These are phyloP conservation scores for Drosophila anomalata DNA, from an alignment of 2,888 invertebrate genomes.

Conservation along the genomic window DNA sequence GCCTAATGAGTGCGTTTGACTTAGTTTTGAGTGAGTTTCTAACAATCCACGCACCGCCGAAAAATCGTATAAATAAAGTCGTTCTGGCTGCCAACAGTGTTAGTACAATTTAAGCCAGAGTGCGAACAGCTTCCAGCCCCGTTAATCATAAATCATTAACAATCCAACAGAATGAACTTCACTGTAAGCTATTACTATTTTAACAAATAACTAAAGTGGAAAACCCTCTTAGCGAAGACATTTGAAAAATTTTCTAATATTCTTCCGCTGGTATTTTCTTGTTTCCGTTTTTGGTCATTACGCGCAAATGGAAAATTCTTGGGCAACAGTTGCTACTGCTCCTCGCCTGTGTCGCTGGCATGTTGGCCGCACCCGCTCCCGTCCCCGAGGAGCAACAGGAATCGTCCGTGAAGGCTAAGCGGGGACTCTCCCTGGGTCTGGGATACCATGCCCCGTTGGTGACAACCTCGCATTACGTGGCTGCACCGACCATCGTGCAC, in stretches of 20 bases:
- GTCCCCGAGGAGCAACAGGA: conserved; percentile 62
- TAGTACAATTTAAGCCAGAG: conserved; percentile 60
- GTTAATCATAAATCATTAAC: not conserved
- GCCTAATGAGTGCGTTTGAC: conserved; percentile 70
- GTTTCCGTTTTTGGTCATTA: not conserved
- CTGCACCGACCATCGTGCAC: conserved; percentile 76
- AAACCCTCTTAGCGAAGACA: conserved; percentile 2
- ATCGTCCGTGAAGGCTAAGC: conserved; percentile 73
- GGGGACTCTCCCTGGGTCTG: conserved; percentile 76
- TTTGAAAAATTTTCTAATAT: conserved; percentile 7
- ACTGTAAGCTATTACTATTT: conserved; percentile 58
- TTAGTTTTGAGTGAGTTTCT: conserved; percentile 67
- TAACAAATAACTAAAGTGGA: not conserved
- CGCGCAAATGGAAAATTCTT: conserved; percentile 45
- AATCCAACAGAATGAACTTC: conserved; percentile 66
- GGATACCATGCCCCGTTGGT: conserved; percentile 79
- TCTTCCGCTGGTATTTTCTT: conserved; percentile 1
- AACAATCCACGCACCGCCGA: conserved; percentile 24
- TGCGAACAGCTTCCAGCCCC: conserved; percentile 22
- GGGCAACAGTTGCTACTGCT: conserved; percentile 65
- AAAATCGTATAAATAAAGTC: conserved; percentile 68
- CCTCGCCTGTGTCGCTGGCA: conserved; percentile 59
- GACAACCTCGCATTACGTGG: conserved; percentile 73
- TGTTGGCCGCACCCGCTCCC: conserved; percentile 79
- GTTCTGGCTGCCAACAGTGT: conserved; percentile 55